These are phyloP conservation scores for Lordiphosa clarofinis DNA, from an alignment of 1,140 invertebrate species.

Conservation along the genomic window DNA sequence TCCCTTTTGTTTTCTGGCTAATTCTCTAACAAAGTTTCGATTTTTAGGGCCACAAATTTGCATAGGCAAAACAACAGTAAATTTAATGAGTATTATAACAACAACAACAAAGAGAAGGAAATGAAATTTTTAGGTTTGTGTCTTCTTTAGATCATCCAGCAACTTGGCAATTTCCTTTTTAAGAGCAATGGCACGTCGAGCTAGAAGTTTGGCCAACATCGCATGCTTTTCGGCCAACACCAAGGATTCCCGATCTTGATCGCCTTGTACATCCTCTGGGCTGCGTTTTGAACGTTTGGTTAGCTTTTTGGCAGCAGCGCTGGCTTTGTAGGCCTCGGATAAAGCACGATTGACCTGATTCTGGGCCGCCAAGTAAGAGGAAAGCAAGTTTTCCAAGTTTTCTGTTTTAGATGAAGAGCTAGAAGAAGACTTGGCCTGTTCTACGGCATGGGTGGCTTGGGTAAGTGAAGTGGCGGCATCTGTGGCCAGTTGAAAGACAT, in stretches of 20 bases:
- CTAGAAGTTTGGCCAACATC: constrained; percentile 41
- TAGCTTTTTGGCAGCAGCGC: constrained; percentile 33
- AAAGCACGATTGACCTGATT: constrained; percentile 30
- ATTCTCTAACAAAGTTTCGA: constrained; percentile 50
- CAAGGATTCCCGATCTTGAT: constrained; percentile 11
- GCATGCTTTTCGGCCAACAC: constrained; percentile 50
- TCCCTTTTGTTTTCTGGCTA: constrained; percentile 33
- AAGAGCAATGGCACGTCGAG: constrained; percentile 35
- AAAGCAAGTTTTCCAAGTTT: constrained; percentile 18
- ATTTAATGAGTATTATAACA: constrained; percentile 3
- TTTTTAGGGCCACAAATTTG: constrained; percentile 13
- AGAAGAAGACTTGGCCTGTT: not conserved
- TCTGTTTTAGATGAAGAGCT: not conserved
- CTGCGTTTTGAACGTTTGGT: constrained; percentile 7
- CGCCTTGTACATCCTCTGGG: not conserved
- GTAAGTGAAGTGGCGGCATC: constrained; percentile 22
- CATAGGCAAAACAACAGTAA: constrained; percentile 1
- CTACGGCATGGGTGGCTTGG: constrained; percentile 29
- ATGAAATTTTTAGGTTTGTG: not conserved
- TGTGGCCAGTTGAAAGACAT: constrained; percentile 29
- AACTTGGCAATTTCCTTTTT: constrained; percentile 41
- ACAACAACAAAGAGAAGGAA: not conserved
- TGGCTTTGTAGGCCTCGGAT: constrained; percentile 37
- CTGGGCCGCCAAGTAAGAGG: constrained; percentile 27
- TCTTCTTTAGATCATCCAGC: constrained; percentile 26